Evolutionary conservation across 2,888 invertebrate species (phyloP), one percentile per base, ranked within the genome.

Genomic region (Dolichomitus sp.): DNA sequence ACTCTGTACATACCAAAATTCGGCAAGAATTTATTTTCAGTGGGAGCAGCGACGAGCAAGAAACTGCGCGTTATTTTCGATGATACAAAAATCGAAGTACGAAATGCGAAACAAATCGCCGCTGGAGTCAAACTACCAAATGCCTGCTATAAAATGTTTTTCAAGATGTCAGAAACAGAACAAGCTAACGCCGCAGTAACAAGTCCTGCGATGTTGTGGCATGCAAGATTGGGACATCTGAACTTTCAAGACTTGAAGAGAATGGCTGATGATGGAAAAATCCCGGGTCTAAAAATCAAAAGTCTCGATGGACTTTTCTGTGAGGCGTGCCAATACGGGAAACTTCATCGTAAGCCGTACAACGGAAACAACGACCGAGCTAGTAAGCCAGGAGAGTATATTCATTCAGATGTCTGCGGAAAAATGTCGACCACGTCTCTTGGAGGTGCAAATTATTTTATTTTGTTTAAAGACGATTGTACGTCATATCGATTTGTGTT

Each of bases 11-110:
- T 80, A 74, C 33, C 0, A 59, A 69, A 1, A 30, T 80, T 2
- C 33, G 69, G 70, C 6, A 77, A 77, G 27, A 82, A 84, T 68
- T 63, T 80, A 3, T 84, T 82, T 40, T 84, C 78, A 48, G 66
- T 78, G 33, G 82, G 73, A 48, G 63, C 77, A 6, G 42, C n/a
- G 0, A 75, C 82, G 0, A 65, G 27, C 7, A 61, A 61, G 69
- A 72, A 79, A 37, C 59, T 81, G 33, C 12, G 75, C 11, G 23
- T 84, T 0, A 72, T 69, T 3, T 73, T 73, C 17, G 50, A 61
- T 33, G 48, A 61, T 1, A 12, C 48, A 14, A 50, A 50, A 33
- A 61, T 63, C 23, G 50, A 61, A 50, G 73, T 73, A 17, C 48
- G 50, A 1, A 61, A 61, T 33, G 48, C 37, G 7, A 9, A n/a